Base-by-base conservation (phyloP, 2,113 vertebrate genomes). In the Cochlearius cochlearius region DNA sequence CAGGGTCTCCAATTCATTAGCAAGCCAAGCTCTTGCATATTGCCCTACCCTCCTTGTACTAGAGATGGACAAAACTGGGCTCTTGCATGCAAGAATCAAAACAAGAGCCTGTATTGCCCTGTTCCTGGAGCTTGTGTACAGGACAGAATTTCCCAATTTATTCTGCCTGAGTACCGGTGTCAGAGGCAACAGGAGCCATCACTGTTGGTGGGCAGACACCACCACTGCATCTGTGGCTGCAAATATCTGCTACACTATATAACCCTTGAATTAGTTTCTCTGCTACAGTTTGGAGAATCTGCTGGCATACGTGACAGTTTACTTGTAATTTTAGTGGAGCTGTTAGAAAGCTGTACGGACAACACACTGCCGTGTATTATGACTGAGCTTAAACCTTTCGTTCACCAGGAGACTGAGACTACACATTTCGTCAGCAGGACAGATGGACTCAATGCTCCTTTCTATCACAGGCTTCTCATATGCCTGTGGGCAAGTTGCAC, bases 401-500 rank as follows among this genome's bases (percentile, higher is more conserved):
- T 60, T 49, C 56, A 13, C 45, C 45, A 8, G 50, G 34, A 93
- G 30, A 8, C 58, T 1, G 50, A 85, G 85, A 49, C 67, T 67
- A 27, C 60, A 17, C 26, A 5, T 20, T 45, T 47, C 21, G 3
- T 76, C 90, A 90, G 71, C 67, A 38, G 90, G 67, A 78, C 83
- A 64, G 32, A 81, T 5, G 77, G 60, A 83, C 82, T 77, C 66
- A 2, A 0, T 5, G 74, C 77, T 87, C 2, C 3, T 75, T 4
- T 25, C 64, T 41, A 73, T 92, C 71, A 55, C 78, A 90, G 53
- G 71, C 85, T 78, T 39, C 80, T 73, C 69, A 17, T 7, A 9
- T 56, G 79, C 94, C 96, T 4, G 55, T 93, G 94, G 96, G 96
- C 96, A 84, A 67, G 85, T 90, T 34, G 18, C 92, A 79, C 75